Evolutionary conservation across 2,888 invertebrate species (phyloP), one percentile per base, ranked within the genome.

Genomic region (Hydraecia micacea): DNA sequence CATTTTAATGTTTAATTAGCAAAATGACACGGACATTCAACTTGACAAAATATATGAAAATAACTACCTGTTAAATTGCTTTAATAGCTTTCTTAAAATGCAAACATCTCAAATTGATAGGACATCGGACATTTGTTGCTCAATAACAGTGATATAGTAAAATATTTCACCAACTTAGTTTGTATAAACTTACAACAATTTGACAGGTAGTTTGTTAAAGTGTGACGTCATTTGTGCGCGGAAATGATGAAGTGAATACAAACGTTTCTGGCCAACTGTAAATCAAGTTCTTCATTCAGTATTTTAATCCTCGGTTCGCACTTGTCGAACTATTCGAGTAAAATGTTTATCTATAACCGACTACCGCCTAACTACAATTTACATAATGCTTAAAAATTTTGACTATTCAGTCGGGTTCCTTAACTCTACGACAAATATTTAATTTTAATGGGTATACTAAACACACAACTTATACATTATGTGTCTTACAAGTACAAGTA

Each of bases 361-460:
- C 93, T 94, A 95, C 88, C 79, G 81, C 89, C 93, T 94, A 93
- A 89, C 90, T 93, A 92, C 91, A 86, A 91, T 92, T 93, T 94
- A 93, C 92, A 95, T 93, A 93, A 93, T 94, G 93, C 94, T 95
- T 95, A 96, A 93, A 94, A 95, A 94, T 93, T 94, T 93, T 97
- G 96, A 97, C 96, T 96, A 97, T 96, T 97, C 96, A 97, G 96
- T 96, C 96, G 95, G 95, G 93, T 95, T 94, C 92, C 96, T 96
- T 96, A 96, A 90, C 85, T 84, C 94, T 95, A 95, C 88, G 85
- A 91, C 88, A 87, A 93, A 91, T 93, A 92, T 91, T 86, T 88
- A 88, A 85, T 88, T 84, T 76, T 86, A 86, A 87, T 77, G 84
- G 86, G 87, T 91, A 89, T 86, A 89, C 85, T 87, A 86, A 86